Percentiles rank a stretch among this genome's conserved stretches.
Conservation (phyloP, 2,797 vertebrate genomes). For the Oceanodroma leucorhoa region DNA sequence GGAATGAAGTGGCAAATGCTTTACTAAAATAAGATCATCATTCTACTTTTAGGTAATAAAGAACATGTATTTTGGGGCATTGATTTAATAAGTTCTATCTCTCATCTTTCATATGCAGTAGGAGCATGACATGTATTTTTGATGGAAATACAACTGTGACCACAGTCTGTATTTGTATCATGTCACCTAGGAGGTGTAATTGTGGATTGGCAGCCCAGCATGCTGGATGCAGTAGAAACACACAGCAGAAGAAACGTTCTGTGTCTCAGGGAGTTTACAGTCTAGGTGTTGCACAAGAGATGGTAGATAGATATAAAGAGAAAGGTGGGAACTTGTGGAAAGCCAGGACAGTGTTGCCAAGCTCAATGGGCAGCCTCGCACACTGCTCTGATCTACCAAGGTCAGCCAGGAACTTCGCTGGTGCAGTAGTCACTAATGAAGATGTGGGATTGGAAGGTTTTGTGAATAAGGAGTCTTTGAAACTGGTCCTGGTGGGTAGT, state of each 20-base stretch:
- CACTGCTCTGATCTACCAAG: neutral
- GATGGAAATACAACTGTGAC: slow-evolving; percentile 26
- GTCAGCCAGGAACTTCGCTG: neutral
- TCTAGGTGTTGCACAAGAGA: neutral
- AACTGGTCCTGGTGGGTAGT: neutral
- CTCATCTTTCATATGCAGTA: neutral
- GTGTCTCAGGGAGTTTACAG: neutral
- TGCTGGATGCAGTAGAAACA: neutral
- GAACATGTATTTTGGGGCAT: neutral
- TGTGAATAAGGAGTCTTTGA: neutral
- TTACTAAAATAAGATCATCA: neutral
- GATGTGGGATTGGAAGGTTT: neutral
- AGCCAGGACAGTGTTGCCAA: neutral
- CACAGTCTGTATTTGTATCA: slow-evolving; percentile 45
- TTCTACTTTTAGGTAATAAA: neutral
- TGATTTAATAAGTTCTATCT: neutral
- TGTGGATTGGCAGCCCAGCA: slow-evolving; percentile 13
- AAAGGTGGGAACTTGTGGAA: neutral
- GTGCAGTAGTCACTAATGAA: neutral
- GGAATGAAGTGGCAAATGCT: neutral
- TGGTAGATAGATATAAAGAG: neutral
- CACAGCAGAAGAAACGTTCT: neutral
- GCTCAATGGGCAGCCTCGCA: neutral
- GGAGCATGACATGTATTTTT: neutral
- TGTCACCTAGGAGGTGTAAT: slow-evolving; percentile 49